These are phyloP conservation scores for Nanorana parkeri DNA, from an alignment of 2,113 vertebrate genomes.

Conservation along the genomic window DNA sequence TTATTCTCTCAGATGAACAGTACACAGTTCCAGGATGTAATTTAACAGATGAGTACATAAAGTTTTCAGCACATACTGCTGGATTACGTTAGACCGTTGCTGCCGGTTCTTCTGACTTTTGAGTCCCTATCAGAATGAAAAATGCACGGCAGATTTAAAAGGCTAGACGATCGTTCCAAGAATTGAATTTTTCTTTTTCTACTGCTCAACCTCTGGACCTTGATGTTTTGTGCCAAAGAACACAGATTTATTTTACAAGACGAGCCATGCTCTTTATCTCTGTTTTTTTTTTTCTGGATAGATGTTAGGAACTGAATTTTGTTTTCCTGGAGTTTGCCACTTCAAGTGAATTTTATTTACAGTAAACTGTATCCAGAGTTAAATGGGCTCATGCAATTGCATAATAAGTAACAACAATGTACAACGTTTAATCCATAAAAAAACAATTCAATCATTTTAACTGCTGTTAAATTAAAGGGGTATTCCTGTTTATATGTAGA, in stretches of 20 bases:
- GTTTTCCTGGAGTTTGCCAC: neutral
- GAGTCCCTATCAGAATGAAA: slow-evolving; percentile 8
- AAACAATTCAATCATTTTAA: no score
- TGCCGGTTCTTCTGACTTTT: slow-evolving; percentile 12
- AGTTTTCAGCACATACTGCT: neutral
- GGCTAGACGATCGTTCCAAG: slow-evolving; percentile 7
- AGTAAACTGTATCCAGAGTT: neutral
- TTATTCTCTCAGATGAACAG: no score
- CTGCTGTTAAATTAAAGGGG: no score
- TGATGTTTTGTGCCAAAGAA: slow-evolving; percentile 2
- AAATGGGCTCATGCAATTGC: no score
- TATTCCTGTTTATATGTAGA: no score
- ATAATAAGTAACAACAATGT: neutral
- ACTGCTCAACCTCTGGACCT: slow-evolving; percentile 13
- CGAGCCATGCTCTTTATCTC: neutral
- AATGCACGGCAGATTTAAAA: slow-evolving; percentile 27
- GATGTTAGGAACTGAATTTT: neutral
- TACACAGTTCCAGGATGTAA: neutral
- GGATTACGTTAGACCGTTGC: neutral
- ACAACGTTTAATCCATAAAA: neutral
- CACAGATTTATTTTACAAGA: slow-evolving; percentile 5
- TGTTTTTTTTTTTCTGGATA: no score
- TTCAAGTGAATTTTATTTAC: neutral
- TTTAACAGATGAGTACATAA: slow-evolving; percentile 22
- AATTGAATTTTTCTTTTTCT: slow-evolving; percentile 2